Percentiles rank a stretch among this genome's conserved stretches.
These are phyloP conservation scores for Perca schrenkii DNA, from an alignment of 2,113 vertebrate species.

Conservation along the genomic window DNA sequence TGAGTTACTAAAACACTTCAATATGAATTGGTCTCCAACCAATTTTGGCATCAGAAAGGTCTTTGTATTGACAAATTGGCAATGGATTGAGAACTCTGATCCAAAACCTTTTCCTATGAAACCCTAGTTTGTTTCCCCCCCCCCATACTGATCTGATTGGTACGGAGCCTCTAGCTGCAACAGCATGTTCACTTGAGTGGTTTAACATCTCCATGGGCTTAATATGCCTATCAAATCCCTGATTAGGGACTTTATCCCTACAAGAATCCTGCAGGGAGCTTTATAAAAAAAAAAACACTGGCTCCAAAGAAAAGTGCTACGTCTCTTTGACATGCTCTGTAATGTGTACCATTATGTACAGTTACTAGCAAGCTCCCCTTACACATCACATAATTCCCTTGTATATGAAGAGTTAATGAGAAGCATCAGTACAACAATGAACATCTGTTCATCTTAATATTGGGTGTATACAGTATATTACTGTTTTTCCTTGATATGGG, in stretches of 20 bases:
- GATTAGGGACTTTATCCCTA: conserved; percentile 68
- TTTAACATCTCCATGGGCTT: conserved; percentile 71
- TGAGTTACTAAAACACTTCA: conserved; percentile 64
- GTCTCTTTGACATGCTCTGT: conserved; percentile 48
- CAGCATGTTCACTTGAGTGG: conserved; percentile 73
- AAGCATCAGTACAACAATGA: conserved; percentile 13
- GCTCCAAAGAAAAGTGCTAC: conserved; percentile 70
- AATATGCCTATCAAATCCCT: conserved; percentile 69
- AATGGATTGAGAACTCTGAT: conserved; percentile 33
- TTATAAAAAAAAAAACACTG: conserved; percentile 43
- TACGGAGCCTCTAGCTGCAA: conserved; percentile 51
- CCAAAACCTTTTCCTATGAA: conserved; percentile 37
- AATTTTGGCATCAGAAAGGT: conserved; percentile 74
- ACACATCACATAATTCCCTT: conserved; percentile 25
- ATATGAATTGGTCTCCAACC: conserved; percentile 60
- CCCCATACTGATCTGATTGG: conserved; percentile 33
- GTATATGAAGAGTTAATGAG: conserved; percentile 26
- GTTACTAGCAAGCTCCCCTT: conserved; percentile 24
- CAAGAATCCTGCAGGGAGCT: conserved; percentile 68
- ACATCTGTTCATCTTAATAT: conserved; percentile 25
- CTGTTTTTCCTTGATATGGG: conserved; percentile 17
- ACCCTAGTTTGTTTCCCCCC: conserved; percentile 49
- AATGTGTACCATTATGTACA: conserved; percentile 53
- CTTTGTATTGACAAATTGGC: conserved; percentile 65
- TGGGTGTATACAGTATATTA: conserved; percentile 18